phyloP scores from a whole-genome alignment of 1,140 invertebrate genomes.

The Cecropterus lyciades region DNA sequence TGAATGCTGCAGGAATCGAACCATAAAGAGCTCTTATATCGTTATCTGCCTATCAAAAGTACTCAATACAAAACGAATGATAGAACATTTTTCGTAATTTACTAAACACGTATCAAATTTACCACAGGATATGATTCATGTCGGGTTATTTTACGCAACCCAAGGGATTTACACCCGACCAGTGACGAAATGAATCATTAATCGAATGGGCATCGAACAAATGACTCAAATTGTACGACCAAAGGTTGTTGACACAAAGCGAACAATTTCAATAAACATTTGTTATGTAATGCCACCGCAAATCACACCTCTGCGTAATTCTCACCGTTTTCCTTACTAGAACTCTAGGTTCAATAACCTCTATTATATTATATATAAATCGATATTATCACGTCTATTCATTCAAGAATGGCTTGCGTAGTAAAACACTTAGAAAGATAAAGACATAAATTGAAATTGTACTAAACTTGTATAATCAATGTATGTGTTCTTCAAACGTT shows the following conservation, averaged over 20 bases:
- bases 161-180: slow-evolving; percentile 47
- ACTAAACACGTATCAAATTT: slow-evolving; percentile 28
- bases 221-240: slow-evolving; percentile 48
- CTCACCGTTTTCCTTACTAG: slow-evolving; percentile 38
- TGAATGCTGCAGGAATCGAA: too few relatives aligned
- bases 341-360: slow-evolving; percentile 46
- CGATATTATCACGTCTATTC: background rate
- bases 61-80: background rate
- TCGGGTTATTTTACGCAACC: slow-evolving; percentile 56
- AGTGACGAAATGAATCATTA: slow-evolving; percentile 38
- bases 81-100: background rate
- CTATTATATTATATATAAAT: slow-evolving; percentile 31
- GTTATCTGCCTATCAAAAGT: background rate
- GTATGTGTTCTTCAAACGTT: background rate
- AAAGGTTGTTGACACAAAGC: slow-evolving; percentile 50
- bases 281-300: slow-evolving; percentile 47
- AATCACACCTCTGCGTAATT: slow-evolving; percentile 36
- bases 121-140: slow-evolving; percentile 59
- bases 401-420: slow-evolving; percentile 9
- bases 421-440: background rate
- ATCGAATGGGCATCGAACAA: slow-evolving; percentile 35
- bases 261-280: slow-evolving; percentile 40
- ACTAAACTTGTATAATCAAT: background rate
- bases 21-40: too few relatives aligned
- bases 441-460: background rate